Percentiles rank a stretch among this genome's conserved stretches.
Conservation (phyloP, 2,113 vertebrate genomes). For the Carlito syrichta region DNA sequence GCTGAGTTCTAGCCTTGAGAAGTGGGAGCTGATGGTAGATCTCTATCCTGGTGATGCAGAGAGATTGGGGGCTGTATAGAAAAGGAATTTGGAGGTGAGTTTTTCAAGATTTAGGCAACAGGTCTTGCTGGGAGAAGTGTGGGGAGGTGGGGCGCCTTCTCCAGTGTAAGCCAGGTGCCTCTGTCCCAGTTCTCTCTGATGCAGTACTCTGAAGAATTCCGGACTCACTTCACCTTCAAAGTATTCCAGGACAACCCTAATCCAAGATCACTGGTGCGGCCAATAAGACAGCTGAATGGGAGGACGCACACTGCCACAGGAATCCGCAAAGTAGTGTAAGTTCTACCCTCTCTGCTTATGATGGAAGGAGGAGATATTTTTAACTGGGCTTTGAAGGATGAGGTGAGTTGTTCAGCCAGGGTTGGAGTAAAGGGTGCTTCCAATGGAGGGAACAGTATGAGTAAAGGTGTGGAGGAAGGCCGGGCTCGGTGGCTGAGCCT, state of each 20-base stretch:
- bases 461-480: no score
- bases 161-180: neutral
- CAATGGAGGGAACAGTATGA: neutral
- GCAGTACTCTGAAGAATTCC: conserved; percentile 54
- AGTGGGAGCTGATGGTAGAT: neutral
- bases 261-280: accelerated
- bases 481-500: no score
- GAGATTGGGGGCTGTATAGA: neutral
- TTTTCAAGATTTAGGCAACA: neutral
- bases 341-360: neutral
- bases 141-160: neutral
- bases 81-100: neutral
- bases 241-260: neutral
- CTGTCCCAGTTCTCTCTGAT: conserved; percentile 75
- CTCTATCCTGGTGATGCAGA: neutral
- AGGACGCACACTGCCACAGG: conserved; percentile 65
- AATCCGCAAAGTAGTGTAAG: conserved; percentile 73
- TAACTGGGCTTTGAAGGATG: neutral
- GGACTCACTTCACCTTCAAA: conserved; percentile 65
- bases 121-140: neutral
- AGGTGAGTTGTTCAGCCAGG: neutral
- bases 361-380: neutral
- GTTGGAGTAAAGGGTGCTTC: neutral
- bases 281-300: accelerated
- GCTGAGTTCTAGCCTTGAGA: neutral